These are phyloP conservation scores for Maniola hyperantus DNA, from an alignment of 2,888 invertebrate species.

Conservation along the genomic window DNA sequence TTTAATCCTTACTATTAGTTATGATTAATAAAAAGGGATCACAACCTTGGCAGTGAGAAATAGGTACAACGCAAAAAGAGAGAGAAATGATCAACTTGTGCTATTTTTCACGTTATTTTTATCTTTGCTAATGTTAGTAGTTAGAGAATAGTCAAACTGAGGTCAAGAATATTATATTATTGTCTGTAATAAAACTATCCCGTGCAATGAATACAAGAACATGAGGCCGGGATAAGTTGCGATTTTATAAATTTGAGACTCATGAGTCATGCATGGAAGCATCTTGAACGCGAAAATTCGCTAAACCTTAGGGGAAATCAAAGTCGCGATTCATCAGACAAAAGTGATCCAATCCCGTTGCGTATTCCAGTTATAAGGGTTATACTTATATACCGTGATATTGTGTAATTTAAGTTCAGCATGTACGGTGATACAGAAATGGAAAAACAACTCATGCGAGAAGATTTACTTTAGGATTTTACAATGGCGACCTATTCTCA, in stretches of 20 bases:
- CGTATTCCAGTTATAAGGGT: conserved; percentile 41
- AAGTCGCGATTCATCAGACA: conserved; percentile 36
- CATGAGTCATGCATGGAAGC: conserved; percentile 56
- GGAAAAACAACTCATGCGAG: no score
- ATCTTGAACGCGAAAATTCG: conserved; percentile 39
- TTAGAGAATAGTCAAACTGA: neutral
- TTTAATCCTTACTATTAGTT: no score
- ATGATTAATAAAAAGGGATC: no score
- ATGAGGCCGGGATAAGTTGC: conserved; percentile 4
- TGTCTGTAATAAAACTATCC: conserved; percentile 7
- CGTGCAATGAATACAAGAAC: conserved; percentile 1
- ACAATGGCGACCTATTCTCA: no score
- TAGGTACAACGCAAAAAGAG: no score
- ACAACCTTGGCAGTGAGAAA: no score
- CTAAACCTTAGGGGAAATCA: conserved; percentile 36
- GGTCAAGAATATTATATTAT: neutral
- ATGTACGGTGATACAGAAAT: no score
- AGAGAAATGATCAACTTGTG: no score
- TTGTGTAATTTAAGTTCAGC: no score
- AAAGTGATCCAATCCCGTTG: conserved; percentile 55
- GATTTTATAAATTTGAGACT: conserved; percentile 23
- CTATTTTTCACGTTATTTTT: no score
- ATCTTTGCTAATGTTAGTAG: neutral
- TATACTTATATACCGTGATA: neutral
- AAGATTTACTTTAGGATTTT: no score